Conservation (phyloP, 2,797 vertebrate species). For the Hippoglossus hippoglossus region DNA sequence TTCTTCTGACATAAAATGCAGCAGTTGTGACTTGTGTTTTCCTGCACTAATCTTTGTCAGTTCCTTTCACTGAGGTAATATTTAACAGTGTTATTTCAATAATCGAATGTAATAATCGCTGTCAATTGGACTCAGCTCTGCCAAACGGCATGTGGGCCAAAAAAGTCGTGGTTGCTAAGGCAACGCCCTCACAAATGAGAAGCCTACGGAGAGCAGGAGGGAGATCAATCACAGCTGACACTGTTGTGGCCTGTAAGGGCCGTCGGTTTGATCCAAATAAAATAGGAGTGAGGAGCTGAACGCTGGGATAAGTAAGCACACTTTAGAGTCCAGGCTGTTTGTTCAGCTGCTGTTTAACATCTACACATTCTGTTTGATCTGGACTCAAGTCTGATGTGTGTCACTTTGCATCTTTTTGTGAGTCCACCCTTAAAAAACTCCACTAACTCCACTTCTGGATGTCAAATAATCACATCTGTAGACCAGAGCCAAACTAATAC, state of each 20-base stretch:
- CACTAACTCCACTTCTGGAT: background rate
- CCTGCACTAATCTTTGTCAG: constrained; percentile 32
- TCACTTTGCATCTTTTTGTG: background rate
- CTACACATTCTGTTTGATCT: constrained; percentile 68
- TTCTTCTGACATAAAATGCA: constrained; percentile 42
- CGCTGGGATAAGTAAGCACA: constrained; percentile 66
- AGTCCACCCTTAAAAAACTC: background rate
- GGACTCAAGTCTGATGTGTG: constrained; percentile 54
- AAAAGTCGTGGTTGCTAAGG: constrained; percentile 60
- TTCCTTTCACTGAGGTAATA: constrained; percentile 25
- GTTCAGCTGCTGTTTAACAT: constrained; percentile 80
- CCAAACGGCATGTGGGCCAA: constrained; percentile 47
- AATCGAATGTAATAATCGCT: constrained; percentile 51
- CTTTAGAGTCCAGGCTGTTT: constrained; percentile 72
- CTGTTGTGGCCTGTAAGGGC: constrained; percentile 64
- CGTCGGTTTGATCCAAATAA: constrained; percentile 69
- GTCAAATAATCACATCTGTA: background rate
- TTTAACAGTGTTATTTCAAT: constrained; percentile 55
- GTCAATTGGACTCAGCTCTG: constrained; percentile 41
- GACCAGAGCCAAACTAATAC: background rate
- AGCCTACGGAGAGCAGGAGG: constrained; percentile 44
- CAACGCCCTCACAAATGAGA: constrained; percentile 51
- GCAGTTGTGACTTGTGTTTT: constrained; percentile 35
- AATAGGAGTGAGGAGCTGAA: constrained; percentile 66
- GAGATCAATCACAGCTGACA: constrained; percentile 76